A percentile compares a stretch with the other conserved stretches of the same genome.
Conservation (phyloP, 2,888 invertebrate genomes). For the Stramonita haemastoma region DNA sequence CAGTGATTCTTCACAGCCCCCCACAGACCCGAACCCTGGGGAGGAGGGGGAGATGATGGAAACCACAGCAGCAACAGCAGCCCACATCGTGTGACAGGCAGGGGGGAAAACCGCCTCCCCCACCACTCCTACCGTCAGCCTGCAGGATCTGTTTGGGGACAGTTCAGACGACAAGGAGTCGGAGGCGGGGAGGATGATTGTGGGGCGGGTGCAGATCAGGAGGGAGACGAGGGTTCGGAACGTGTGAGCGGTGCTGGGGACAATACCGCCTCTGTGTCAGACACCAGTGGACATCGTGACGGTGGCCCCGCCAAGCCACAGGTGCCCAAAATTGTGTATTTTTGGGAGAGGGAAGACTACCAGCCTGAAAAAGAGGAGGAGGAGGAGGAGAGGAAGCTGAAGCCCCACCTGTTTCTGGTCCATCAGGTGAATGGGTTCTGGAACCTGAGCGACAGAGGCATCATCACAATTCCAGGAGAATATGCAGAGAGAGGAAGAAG, state of each 20-base stretch:
- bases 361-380: slow-evolving; percentile 44
- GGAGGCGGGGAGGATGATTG: neutral
- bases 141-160: slow-evolving; percentile 21
- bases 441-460: no score
- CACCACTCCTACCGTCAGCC: neutral
- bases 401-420: neutral
- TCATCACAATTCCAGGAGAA: no score
- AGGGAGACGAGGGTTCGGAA: neutral
- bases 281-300: neutral
- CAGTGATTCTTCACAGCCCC: neutral
- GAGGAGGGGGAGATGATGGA: neutral
- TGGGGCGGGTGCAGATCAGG: neutral
- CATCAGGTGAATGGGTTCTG: neutral
- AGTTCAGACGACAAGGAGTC: slow-evolving; percentile 31
- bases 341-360: slow-evolving; percentile 52
- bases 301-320: neutral
- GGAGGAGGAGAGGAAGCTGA: neutral
- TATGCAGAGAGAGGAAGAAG: no score
- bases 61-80: neutral
- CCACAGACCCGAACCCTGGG: neutral
- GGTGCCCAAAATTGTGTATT: slow-evolving; percentile 48
- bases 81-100: neutral
- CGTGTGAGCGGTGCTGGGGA: neutral
- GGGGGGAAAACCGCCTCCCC: neutral
- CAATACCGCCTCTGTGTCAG: neutral